Evolutionary conservation across 2,888 invertebrate genomes (phyloP).

Genomic region (Dorcus hopei): DNA sequence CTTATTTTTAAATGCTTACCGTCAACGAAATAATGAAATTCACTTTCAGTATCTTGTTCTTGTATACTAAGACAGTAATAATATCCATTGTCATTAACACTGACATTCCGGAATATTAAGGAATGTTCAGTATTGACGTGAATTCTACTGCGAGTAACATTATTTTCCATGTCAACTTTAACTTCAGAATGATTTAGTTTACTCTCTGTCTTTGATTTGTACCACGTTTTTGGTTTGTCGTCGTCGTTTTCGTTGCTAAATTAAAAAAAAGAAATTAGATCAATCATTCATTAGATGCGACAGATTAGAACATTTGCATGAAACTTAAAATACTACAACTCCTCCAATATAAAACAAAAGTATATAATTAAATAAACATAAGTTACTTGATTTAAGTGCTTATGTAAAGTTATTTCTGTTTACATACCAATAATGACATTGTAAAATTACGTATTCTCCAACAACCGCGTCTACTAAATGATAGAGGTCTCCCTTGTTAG

Average conservation of each 20-base stretch:
- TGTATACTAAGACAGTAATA: slow-evolving; percentile 53
- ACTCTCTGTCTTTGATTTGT: slow-evolving; percentile 46
- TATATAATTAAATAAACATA: too few relatives aligned
- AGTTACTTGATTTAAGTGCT: too few relatives aligned
- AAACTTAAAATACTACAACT: too few relatives aligned
- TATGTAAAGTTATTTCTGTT: not conserved
- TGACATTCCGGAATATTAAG: slow-evolving; percentile 49
- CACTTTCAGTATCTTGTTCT: slow-evolving; percentile 43
- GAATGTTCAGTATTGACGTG: slow-evolving; percentile 49
- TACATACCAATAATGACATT: slow-evolving; percentile 53
- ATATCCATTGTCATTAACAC: slow-evolving; percentile 48
- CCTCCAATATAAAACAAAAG: too few relatives aligned
- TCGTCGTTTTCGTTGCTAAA: slow-evolving; percentile 46
- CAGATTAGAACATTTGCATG: too few relatives aligned
- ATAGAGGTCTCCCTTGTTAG: slow-evolving; percentile 50
- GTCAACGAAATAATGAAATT: slow-evolving; percentile 53
- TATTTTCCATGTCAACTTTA: slow-evolving; percentile 50
- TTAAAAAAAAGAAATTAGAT: not conserved
- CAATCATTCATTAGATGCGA: too few relatives aligned
- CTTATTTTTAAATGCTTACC: slow-evolving; percentile 36
- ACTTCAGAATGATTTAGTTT: slow-evolving; percentile 45
- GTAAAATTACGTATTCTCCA: slow-evolving; percentile 47
- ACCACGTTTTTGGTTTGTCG: slow-evolving; percentile 52
- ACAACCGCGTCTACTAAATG: slow-evolving; percentile 48
- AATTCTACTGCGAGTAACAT: slow-evolving; percentile 47